These are phyloP conservation scores for Pollenia amentaria DNA, from an alignment of 2,888 invertebrate genomes.

Conservation along the genomic window DNA sequence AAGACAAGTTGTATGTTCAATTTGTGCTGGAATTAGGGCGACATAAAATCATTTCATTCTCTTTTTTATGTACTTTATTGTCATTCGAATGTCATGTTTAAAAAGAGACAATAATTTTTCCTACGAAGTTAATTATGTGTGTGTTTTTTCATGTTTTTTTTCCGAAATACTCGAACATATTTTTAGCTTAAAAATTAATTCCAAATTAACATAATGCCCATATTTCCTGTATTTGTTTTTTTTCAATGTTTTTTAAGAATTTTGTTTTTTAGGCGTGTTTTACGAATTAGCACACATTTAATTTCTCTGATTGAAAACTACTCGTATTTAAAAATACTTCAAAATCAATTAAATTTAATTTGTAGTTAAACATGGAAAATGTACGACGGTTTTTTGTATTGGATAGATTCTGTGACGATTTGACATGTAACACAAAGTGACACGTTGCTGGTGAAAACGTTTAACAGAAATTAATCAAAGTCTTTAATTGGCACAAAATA, in stretches of 20 bases:
- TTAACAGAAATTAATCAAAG: conserved; percentile 71
- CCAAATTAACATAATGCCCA: conserved; percentile 30
- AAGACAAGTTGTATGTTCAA: conserved; percentile 63
- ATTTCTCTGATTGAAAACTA: conserved; percentile 29
- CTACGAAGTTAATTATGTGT: conserved; percentile 51
- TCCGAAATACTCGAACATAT: not conserved
- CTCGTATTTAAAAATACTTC: conserved; percentile 57
- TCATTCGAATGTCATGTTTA: conserved; percentile 56
- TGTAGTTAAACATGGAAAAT: conserved; percentile 36
- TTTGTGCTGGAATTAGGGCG: conserved; percentile 67
- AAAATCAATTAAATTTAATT: conserved; percentile 69
- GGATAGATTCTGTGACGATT: conserved; percentile 32
- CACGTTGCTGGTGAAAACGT: conserved; percentile 55
- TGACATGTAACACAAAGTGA: conserved; percentile 62
- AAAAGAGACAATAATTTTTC: conserved; percentile 40
- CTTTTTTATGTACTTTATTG: not conserved
- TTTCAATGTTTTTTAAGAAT: conserved; percentile 16
- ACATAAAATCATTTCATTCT: conserved; percentile 49
- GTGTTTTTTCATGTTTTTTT: conserved; percentile 28
- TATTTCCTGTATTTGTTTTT: conserved; percentile 49
- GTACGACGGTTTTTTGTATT: conserved; percentile 3
- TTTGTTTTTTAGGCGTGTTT: conserved; percentile 47
- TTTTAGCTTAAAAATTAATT: conserved; percentile 3
- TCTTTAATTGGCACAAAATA: conserved; percentile 64
- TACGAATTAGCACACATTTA: conserved; percentile 43